Evolutionary conservation across 2,113 vertebrate genomes (phyloP), one percentile per base, ranked within the genome.

Genomic region (Lucifuga dentata): DNA sequence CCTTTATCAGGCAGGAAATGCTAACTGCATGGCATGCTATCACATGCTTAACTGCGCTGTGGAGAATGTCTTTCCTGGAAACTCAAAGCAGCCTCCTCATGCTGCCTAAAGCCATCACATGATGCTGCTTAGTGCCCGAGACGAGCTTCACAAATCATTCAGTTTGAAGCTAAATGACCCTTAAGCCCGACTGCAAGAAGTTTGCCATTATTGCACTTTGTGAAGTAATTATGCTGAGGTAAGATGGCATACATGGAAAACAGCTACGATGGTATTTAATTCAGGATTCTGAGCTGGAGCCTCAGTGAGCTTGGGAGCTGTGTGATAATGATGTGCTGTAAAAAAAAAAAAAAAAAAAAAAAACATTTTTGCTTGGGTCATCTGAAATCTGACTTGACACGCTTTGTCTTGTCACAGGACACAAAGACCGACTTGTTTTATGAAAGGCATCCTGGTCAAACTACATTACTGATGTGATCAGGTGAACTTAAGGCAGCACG

Each of bases 1-100:
- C 70, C 51, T 40, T 48, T 20, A 53, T 63, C 38, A 46, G 23
- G 67, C 76, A 81, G 80, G 80, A 86, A 87, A 50, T 58, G 41
- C 46, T 70, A 36, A 61, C 60, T 73, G 41, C 57, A 5, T 17
- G 45, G 62, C 61, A 15, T 58, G 83, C 58, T 65, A 36, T 75
- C 80, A 85, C 88, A 89, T 63, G 80, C 49, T 58, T 10, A 33
- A 51, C 56, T 60, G 55, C 19, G 44, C 63, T 44, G 43, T 41
- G 40, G 57, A 76, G 64, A 77, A 48, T 44, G 29, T 13, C 41
- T 44, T 75, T 66, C 41, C 61, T 65, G 38, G 35, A 52, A 58
- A 60, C 48, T 62, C 44, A 46, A 12, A 68, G 40, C 64, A 40
- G 4, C 35, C 21, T 20, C 19, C 46, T 66, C 52, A 64, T 6